A percentile compares a stretch with the other conserved stretches of the same genome.
These are phyloP conservation scores for Drosophila miranda DNA, from an alignment of 1,140 invertebrate species.

Conservation along the genomic window DNA sequence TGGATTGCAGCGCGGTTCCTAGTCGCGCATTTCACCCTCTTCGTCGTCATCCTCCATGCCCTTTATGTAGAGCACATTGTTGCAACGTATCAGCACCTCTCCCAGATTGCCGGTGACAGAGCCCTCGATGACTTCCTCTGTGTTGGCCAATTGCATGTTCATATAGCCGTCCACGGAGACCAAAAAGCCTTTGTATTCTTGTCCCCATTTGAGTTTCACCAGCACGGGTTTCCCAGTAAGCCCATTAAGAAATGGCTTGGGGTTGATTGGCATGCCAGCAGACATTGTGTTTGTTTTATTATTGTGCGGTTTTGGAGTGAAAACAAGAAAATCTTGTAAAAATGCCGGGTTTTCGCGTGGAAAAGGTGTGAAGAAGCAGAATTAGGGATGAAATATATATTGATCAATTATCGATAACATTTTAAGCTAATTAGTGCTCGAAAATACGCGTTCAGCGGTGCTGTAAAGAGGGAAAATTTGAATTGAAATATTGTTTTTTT, in stretches of 20 bases:
- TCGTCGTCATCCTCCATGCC: slow-evolving; percentile 98
- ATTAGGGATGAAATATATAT: too few relatives aligned
- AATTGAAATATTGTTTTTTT: slow-evolving; percentile 5
- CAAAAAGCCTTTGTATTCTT: slow-evolving; percentile 99
- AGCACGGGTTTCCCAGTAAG: slow-evolving; percentile 98
- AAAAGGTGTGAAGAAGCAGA: slow-evolving; percentile 36
- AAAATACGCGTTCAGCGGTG: slow-evolving; percentile 10
- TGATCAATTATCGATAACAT: too few relatives aligned
- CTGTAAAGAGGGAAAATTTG: slow-evolving; percentile 8
- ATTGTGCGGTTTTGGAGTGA: slow-evolving; percentile 18
- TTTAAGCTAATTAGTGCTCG: too few relatives aligned
- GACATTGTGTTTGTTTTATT: slow-evolving; percentile 84
- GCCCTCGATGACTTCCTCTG: slow-evolving; percentile 98
- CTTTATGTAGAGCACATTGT: slow-evolving; percentile 98
- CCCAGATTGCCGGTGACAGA: slow-evolving; percentile 96
- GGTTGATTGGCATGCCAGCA: slow-evolving; percentile 97
- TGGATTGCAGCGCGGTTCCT: slow-evolving; percentile 61
- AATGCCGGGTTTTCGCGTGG: slow-evolving; percentile 64
- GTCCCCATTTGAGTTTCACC: slow-evolving; percentile 99
- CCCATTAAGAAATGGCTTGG: slow-evolving; percentile 99
- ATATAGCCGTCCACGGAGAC: slow-evolving; percentile 99
- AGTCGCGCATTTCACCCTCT: slow-evolving; percentile 98
- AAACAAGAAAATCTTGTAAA: slow-evolving; percentile 32
- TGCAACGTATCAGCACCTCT: slow-evolving; percentile 98
- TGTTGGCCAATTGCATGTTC: slow-evolving; percentile 99